A percentile compares a stretch with the other conserved stretches of the same genome.
Conservation (phyloP, 2,797 vertebrate genomes). For the Rachycentron canadum region DNA sequence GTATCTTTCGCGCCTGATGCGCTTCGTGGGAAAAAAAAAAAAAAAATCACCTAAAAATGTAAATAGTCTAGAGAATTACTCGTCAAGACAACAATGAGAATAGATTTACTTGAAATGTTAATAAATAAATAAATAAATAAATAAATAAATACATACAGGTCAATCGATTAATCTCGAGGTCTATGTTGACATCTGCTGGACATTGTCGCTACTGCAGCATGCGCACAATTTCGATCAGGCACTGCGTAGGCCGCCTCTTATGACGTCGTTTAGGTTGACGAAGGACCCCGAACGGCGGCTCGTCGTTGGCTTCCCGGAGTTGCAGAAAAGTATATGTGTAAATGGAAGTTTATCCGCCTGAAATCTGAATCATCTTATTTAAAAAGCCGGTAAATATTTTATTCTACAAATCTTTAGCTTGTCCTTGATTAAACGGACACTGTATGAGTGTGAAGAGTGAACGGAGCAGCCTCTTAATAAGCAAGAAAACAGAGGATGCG, state of each 20-base stretch:
- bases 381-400: slow-evolving; percentile 78
- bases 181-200: slow-evolving; percentile 61
- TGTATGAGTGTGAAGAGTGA: slow-evolving; percentile 30
- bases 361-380: slow-evolving; percentile 82
- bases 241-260: slow-evolving; percentile 3
- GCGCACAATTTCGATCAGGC: slow-evolving; percentile 62
- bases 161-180: not conserved
- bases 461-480: rapidly evolving
- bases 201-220: not conserved
- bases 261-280: not conserved
- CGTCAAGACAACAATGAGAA: too few species aligned
- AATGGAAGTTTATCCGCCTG: slow-evolving; percentile 68
- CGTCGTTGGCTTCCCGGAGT: slow-evolving; percentile 37
- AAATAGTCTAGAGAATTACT: too few species aligned
- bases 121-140: too few species aligned
- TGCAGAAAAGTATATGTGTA: not conserved
- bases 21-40: too few species aligned
- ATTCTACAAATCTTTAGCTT: not conserved
- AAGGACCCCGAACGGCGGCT: slow-evolving; percentile 75
- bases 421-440: not conserved
- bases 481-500: not conserved
- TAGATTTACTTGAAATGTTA: too few species aligned
- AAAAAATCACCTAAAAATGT: too few species aligned
- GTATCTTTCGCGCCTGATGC: too few species aligned
- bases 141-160: too few species aligned